These are phyloP conservation scores for Tetragonula carbonaria DNA, from an alignment of 2,888 invertebrate genomes.

Conservation along the genomic window DNA sequence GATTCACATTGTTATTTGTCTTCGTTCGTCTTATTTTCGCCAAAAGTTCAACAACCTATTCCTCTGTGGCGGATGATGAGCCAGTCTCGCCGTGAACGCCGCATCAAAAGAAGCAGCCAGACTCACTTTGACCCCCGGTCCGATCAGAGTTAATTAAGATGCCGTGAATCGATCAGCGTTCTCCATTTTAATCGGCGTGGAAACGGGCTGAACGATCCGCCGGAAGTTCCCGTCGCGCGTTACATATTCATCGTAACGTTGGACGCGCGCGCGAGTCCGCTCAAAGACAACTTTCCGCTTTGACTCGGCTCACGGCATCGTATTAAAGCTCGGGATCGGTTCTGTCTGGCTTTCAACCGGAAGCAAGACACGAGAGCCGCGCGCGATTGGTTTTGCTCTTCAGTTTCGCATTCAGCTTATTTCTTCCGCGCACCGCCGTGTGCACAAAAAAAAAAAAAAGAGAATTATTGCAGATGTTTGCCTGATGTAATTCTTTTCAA, in stretches of 20 bases:
- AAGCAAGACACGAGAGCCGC: slow-evolving; percentile 35
- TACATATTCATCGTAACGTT: slow-evolving; percentile 52
- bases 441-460: too few species aligned
- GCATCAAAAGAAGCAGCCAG: background rate
- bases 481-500: too few species aligned
- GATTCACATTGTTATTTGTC: background rate
- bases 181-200: slow-evolving; percentile 19
- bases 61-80: background rate
- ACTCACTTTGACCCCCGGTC: background rate
- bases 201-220: background rate
- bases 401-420: slow-evolving; percentile 59
- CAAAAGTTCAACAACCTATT: background rate
- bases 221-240: slow-evolving; percentile 24
- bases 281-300: slow-evolving; percentile 64
- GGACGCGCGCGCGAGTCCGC: slow-evolving; percentile 17
- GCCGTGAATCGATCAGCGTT: slow-evolving; percentile 35
- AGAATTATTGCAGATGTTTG: too few species aligned
- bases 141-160: slow-evolving; percentile 45
- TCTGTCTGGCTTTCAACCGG: slow-evolving; percentile 35
- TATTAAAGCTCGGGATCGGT: slow-evolving; percentile 31
- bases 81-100: background rate
- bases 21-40: too few species aligned
- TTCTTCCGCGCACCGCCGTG: background rate
- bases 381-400: slow-evolving; percentile 55
- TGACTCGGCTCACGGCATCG: slow-evolving; percentile 15